A percentile compares a stretch with the other conserved stretches of the same genome.
phyloP scores from a whole-genome alignment of 2,113 vertebrate genomes.

The Fregata magnificens region DNA sequence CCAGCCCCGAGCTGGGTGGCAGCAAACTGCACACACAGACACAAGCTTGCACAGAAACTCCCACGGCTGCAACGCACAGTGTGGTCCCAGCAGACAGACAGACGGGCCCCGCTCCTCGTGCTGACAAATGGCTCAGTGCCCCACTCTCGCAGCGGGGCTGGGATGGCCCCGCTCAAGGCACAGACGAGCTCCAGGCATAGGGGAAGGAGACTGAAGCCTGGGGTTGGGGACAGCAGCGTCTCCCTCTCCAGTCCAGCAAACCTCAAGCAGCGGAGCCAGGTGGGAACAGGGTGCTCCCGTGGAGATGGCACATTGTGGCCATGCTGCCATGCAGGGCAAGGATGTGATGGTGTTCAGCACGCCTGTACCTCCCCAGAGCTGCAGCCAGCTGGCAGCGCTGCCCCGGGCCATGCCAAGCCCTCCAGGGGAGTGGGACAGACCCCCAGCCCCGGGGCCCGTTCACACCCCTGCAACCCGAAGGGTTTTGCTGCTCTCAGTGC shows the following conservation, averaged over 20 bases:
- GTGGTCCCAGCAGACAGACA: neutral
- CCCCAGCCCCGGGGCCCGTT: fast-evolving
- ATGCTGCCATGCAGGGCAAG: neutral
- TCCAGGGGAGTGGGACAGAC: neutral
- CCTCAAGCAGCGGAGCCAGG: fast-evolving
- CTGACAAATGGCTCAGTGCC: neutral
- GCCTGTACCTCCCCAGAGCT: neutral
- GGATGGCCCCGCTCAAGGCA: fast-evolving
- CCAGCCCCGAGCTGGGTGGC: neutral
- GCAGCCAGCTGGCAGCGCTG: neutral
- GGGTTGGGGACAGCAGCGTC: neutral
- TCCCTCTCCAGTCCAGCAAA: neutral
- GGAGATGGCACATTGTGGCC: neutral
- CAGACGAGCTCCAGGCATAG: fast-evolving
- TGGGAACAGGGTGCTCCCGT: neutral
- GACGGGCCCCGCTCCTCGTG: neutral
- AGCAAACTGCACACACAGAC: neutral
- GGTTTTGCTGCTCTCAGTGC: neutral
- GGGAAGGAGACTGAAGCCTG: neutral
- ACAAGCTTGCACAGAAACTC: neutral
- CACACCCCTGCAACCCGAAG: neutral
- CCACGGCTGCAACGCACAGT: neutral
- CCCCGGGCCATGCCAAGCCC: neutral
- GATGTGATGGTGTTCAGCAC: fast-evolving
- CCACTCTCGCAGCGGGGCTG: fast-evolving